Conservation (phyloP, 2,113 vertebrate species). For the Protobothrops flavoviridis region DNA sequence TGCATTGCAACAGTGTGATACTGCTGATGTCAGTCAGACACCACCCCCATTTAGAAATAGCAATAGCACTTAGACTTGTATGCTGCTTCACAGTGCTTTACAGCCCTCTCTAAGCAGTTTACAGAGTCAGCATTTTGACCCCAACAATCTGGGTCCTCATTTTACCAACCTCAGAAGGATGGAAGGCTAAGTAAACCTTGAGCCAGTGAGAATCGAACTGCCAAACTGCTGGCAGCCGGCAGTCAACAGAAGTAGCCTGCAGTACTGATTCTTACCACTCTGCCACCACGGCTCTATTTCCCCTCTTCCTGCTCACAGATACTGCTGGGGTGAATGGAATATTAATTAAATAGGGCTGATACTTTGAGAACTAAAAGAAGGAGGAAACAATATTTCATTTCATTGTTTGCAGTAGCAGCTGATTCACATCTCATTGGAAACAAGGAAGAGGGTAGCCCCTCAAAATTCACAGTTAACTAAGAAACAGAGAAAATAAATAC, state of each 20-base stretch:
- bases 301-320: neutral
- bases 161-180: too few relatives aligned
- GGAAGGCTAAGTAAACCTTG: too few relatives aligned
- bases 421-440: neutral
- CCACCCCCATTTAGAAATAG: neutral
- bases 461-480: slow-evolving; percentile 18
- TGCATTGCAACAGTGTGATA: neutral
- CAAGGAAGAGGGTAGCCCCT: slow-evolving; percentile 2
- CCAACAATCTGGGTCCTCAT: too few relatives aligned
- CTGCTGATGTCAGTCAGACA: neutral
- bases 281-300: neutral
- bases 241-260: too few relatives aligned
- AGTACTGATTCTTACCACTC: too few relatives aligned
- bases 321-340: neutral
- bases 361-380: neutral
- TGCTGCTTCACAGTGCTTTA: too few relatives aligned
- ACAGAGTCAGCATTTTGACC: too few relatives aligned
- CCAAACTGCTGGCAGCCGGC: too few relatives aligned
- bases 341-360: neutral
- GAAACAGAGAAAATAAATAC: neutral
- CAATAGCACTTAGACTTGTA: too few relatives aligned
- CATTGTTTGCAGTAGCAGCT: slow-evolving; percentile 11
- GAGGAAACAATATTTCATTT: slow-evolving; percentile 7
- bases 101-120: too few relatives aligned
- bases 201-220: too few relatives aligned